Conservation (phyloP, 2,113 vertebrate genomes). For the Scartelaos histophorus region DNA sequence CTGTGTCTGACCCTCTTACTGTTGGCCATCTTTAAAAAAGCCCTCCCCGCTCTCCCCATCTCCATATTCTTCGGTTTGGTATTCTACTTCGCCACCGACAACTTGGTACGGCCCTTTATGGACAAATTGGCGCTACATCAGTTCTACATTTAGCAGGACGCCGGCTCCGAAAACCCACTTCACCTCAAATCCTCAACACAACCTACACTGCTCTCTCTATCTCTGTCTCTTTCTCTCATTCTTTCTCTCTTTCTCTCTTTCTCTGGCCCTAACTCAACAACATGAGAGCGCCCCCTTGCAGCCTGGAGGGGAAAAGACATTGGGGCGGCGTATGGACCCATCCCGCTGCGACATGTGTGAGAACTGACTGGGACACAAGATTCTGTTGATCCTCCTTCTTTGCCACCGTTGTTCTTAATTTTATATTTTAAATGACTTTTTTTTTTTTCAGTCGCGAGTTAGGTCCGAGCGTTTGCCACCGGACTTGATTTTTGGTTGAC, state of each 20-base stretch:
- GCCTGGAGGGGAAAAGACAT: conserved; percentile 28
- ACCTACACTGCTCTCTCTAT: conserved; percentile 32
- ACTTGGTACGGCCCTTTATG: conserved; percentile 96
- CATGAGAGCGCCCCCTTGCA: conserved; percentile 40
- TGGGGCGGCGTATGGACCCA: conserved; percentile 27
- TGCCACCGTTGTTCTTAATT: conserved; percentile 32
- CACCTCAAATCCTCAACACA: conserved; percentile 14
- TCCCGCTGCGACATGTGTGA: conserved; percentile 15
- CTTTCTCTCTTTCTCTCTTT: neutral
- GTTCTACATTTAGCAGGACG: conserved; percentile 92
- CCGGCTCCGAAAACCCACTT: conserved; percentile 20
- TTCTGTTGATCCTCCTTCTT: conserved; percentile 53
- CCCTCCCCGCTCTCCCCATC: conserved; percentile 96
- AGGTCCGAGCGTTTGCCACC: conserved; percentile 6
- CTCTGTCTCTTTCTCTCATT: conserved; percentile 2
- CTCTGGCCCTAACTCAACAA: conserved; percentile 23
- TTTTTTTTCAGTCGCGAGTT: conserved; percentile 6
- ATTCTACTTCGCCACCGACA: conserved; percentile 99
- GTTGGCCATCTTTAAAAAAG: conserved; percentile 98
- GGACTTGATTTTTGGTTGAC: conserved; percentile 23
- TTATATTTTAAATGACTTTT: conserved; percentile 43
- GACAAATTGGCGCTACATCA: conserved; percentile 94
- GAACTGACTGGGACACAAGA: conserved; percentile 53
- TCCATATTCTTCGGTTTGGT: conserved; percentile 97
- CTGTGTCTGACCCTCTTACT: conserved; percentile 96